Percentiles rank a stretch among this genome's conserved stretches.
phyloP scores from a whole-genome alignment of 2,888 invertebrate genomes.

The Troides aeacus region DNA sequence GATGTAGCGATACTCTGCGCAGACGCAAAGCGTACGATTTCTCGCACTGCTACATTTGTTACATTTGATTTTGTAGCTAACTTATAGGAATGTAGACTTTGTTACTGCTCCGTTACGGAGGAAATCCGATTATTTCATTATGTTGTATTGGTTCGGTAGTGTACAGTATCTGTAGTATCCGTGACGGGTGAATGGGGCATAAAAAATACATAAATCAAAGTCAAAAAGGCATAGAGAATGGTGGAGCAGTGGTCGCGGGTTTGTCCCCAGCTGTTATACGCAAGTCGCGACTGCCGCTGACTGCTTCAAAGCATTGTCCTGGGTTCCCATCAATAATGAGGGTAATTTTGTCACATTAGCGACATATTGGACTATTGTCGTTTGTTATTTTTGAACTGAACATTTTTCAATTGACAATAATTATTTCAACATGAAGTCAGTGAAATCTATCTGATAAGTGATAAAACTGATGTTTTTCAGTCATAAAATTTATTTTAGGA shows the following conservation, averaged over 20 bases:
- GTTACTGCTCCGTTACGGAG: slow-evolving; percentile 12
- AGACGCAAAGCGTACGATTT: slow-evolving; percentile 63
- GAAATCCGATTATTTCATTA: slow-evolving; percentile 32
- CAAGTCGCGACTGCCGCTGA: slow-evolving; percentile 42
- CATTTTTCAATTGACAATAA: slow-evolving; percentile 12
- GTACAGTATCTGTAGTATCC: slow-evolving; percentile 68
- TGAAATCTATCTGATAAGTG: background rate
- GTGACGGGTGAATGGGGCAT: slow-evolving; percentile 77
- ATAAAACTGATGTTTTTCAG: no score
- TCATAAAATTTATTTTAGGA: no score
- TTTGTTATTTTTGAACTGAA: slow-evolving; percentile 46
- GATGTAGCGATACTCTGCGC: slow-evolving; percentile 77
- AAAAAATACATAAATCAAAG: slow-evolving; percentile 81
- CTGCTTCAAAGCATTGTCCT: slow-evolving; percentile 59
- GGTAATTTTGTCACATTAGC: slow-evolving; percentile 79
- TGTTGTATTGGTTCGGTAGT: slow-evolving; percentile 43
- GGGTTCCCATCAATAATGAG: slow-evolving; percentile 76
- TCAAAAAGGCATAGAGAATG: slow-evolving; percentile 80
- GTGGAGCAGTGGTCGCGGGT: slow-evolving; percentile 65
- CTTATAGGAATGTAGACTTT: slow-evolving; percentile 42
- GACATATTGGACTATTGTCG: slow-evolving; percentile 70
- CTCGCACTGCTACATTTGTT: slow-evolving; percentile 49
- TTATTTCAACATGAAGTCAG: background rate
- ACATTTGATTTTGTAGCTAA: slow-evolving; percentile 32
- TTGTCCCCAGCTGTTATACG: slow-evolving; percentile 72